Percentiles rank a stretch among this genome's conserved stretches.
Evolutionary conservation across 2,888 invertebrate genomes (phyloP).

Genomic region (Xylocampa areola): DNA sequence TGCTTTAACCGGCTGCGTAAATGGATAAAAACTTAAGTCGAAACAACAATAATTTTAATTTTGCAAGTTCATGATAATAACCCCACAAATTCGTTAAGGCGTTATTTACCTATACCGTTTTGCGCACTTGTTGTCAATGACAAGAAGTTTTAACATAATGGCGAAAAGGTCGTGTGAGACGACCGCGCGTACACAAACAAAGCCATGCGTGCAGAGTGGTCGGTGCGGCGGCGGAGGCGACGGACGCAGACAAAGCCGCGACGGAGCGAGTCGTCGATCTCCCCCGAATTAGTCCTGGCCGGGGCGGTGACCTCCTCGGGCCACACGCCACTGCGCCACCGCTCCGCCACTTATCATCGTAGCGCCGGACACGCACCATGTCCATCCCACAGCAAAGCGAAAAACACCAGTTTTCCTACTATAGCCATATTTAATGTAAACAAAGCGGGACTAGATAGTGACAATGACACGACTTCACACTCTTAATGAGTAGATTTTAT

Average conservation of each 20-base stretch:
- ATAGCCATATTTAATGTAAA: constrained; percentile 41
- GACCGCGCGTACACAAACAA: constrained; percentile 70
- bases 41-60: constrained; percentile 32
- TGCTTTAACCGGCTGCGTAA: constrained; percentile 48
- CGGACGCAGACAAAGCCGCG: constrained; percentile 85
- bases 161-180: constrained; percentile 61
- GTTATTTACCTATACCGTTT: constrained; percentile 48
- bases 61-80: constrained; percentile 48
- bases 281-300: constrained; percentile 89
- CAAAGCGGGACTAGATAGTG: constrained; percentile 58
- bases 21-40: constrained; percentile 39
- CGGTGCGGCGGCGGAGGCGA: constrained; percentile 65
- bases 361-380: constrained; percentile 30
- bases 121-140: constrained; percentile 54
- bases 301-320: constrained; percentile 84
- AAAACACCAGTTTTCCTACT: constrained; percentile 25
- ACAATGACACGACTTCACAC: constrained; percentile 46
- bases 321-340: constrained; percentile 62
- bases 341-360: constrained; percentile 58
- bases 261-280: constrained; percentile 86
- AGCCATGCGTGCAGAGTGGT: constrained; percentile 68
- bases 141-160: constrained; percentile 64
- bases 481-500: constrained; percentile 47
- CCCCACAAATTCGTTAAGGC: constrained; percentile 29
- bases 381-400: constrained; percentile 38